Base-by-base conservation (phyloP, 1,140 invertebrate species). In the Diabrotica virgifera region DNA sequence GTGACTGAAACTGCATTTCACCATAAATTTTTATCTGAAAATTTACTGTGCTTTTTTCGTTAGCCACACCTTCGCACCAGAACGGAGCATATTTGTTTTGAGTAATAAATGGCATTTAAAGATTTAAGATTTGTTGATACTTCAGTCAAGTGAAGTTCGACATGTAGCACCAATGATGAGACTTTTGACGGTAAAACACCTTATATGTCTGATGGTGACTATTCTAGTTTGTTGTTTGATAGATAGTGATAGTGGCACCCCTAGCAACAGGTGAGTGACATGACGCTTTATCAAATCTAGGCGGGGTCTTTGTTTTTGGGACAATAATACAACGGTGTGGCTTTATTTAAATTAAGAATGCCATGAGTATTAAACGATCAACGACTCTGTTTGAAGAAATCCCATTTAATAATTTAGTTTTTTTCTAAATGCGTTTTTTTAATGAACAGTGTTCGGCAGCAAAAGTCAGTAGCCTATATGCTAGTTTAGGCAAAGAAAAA, bases 131-230 rank as follows among this genome's bases (percentile, higher is more conserved):
- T 62, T 62, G 36, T 54, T 13, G 60, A 36, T 54, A 46, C 40
- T 60, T 62, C 60, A 62, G 60, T 62, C 13, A 62, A 54, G 60
- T 52, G 12, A 37, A 62, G 60, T 36, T 53, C 51, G 60, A 46
- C 60, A 62, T 62, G 60, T 62, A 62, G 60, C 11, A 50, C 52
- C 36, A 37, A 62, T 50, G 52, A 62, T 62, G 60, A 62, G 40
- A 62, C 51, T 62, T 54, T 54, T 54, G 10, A 54, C 52, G 51
- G 37, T 6, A 52, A 54, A 36, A 24, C 24, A 62, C 60, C 35
- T 54, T 11, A 53, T 36, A 53, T 36, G 35, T 53, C 52, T 62
- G 7, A n/a, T 62, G 12, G n/a, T 62, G 60, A 54, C 54, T 38
- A n/a, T 62, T 38, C 54, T 54, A n/a, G 35, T 62, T 35, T 62